Base-by-base conservation (phyloP, 1,140 invertebrate species). In the Drosophila truncata region DNA sequence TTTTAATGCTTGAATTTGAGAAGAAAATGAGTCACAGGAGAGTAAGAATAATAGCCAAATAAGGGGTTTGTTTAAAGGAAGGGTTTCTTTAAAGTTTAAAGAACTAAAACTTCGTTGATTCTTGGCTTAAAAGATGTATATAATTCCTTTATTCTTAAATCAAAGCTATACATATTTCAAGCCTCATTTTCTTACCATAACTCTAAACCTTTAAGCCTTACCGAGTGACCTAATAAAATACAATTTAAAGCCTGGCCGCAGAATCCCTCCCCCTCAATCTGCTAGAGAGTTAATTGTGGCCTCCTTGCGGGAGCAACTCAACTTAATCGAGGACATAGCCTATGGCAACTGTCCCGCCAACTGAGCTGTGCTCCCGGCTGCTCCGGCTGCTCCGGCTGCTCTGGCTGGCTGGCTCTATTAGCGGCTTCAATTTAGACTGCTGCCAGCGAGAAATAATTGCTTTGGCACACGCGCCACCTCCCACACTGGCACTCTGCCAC, bases 401-500 rank as follows among this genome's bases (percentile, higher is more conserved):
- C n/a, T n/a, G n/a, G n/a, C n/a, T n/a, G n/a, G n/a, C n/a, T 41
- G 67, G 70, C 74, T 69, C 84, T 88, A 83, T 87, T 74, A 83
- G 58, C 58, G 67, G 71, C 80, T 82, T 86, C 69, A 77, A 88
- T 87, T 82, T 75, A 80, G 86, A 88, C 79, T 83, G 83, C 83
- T 87, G 83, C 66, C 80, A 88, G 84, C 83, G 78, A 87, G 63
- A 88, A 88, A 87, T 87, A 87, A 87, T 87, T 88, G 80, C 80
- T 87, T 87, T 87, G 84, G 80, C 83, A 88, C 76, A 86, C 84
- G 81, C 59, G 70, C 74, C 44, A 33, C 62, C 59, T 14, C 41
- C 57, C 35, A 35, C 44, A 25, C 20, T 4, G 9, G 41, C 18
- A 13, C 20, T 2, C 25, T 29, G 27, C 7, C 27, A 29, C 27